Base-by-base conservation (phyloP, 2,888 invertebrate species). In the Andrena hattorfiana region DNA sequence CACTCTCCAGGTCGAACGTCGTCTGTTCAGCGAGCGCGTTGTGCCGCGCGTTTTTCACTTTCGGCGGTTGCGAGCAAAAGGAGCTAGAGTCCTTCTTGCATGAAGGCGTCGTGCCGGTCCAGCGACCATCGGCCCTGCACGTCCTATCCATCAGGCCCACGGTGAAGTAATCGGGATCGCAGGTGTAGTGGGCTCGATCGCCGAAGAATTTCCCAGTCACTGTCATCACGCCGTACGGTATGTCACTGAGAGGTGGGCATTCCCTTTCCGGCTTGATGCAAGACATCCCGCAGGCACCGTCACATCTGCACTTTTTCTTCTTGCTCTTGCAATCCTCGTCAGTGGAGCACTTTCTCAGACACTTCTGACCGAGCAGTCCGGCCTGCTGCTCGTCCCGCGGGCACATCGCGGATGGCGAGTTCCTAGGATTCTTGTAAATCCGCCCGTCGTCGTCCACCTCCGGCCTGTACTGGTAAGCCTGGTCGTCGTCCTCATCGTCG, bases 261-360 rank as follows among this genome's bases (percentile, higher is more conserved):
- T 98, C 98, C n/a, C 97, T 96, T 92, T 98, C 98, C 95, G 98
- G 99, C 94, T 99, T 99, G 89, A 99, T 98, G 94, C 99, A 99
- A 72, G 99, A 99, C 96, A 98, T 97, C 77, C 99, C 99, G 92
- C 99, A 99, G 1, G 97, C 96, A 66, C 99, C 99, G 93, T 99
- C 99, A 93, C 99, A 99, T 84, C 99, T 95, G 93, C 99, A 99
- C 93, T 98, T 97, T 95, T 99, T 99, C 95, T 98, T 98, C 94
- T 98, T 97, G 93, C 99, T 99, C 94, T 98, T 98, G 94, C 99
- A 99, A 94, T 99, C 99, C 92, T 97, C 97, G 92, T 99, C 98
- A 0, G 97, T 97, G 0, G 97, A 98, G 93, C 99, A 99, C 94
- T 98, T 98, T 84, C 98, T 96, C 82, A 98, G 95, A 94, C 99